Evolutionary conservation across 2,888 invertebrate species (phyloP).

Genomic region (Cerastoderma edule): DNA sequence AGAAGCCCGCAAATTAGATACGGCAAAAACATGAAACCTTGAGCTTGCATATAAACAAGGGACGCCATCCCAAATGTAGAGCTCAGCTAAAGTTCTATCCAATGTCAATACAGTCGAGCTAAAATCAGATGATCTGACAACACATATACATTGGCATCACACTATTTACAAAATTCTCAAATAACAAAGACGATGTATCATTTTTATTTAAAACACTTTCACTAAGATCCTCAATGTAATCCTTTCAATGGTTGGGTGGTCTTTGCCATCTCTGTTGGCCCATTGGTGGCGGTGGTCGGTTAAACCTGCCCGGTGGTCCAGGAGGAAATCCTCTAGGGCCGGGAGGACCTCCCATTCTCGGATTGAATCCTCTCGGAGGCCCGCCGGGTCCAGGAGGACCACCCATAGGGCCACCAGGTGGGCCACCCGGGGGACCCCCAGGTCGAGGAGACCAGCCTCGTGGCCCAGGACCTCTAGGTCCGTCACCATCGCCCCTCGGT

Average conservation of each 20-base stretch:
- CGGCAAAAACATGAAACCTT: no score
- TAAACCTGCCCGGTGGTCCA: constrained; percentile 55
- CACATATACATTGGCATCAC: neutral
- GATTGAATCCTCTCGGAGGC: constrained; percentile 56
- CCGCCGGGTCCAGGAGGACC: constrained; percentile 44
- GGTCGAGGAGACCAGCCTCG: constrained; percentile 49
- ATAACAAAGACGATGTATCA: neutral
- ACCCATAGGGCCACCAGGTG: constrained; percentile 44
- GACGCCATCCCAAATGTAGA: neutral
- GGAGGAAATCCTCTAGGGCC: constrained; percentile 55
- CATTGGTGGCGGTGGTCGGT: constrained; percentile 54
- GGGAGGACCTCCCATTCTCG: constrained; percentile 52
- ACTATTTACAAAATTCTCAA: neutral
- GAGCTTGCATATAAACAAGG: no score
- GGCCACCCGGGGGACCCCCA: constrained; percentile 43
- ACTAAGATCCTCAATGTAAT: neutral
- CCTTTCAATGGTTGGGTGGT: constrained; percentile 33
- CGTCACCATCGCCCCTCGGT: constrained; percentile 51
- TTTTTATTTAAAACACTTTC: neutral
- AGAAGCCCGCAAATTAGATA: no score
- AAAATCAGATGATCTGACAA: neutral
- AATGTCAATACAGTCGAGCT: neutral
- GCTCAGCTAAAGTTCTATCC: neutral
- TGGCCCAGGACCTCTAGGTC: constrained; percentile 34
- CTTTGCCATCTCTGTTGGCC: constrained; percentile 56